Evolutionary conservation across 2,888 invertebrate genomes (phyloP).

Genomic region (Macrosiphum euphorbiae): DNA sequence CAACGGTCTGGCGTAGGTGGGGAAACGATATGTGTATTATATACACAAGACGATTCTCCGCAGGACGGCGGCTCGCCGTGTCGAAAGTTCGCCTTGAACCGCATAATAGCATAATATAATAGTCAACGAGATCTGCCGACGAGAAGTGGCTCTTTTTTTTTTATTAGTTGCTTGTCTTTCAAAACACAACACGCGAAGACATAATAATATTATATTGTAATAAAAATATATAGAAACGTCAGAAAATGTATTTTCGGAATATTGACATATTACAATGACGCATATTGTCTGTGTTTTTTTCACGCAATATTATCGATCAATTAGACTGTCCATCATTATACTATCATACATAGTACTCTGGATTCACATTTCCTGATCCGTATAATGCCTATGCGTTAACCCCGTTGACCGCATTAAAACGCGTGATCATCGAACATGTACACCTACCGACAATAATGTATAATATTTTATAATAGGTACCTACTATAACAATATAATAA

Average conservation of each 20-base stretch:
- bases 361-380: conserved; percentile 47
- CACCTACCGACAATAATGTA: background rate
- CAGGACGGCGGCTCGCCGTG: conserved; percentile 30
- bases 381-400: background rate
- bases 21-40: conserved; percentile 40
- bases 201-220: background rate
- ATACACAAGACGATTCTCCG: background rate
- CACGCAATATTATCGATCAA: conserved; percentile 17
- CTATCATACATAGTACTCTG: background rate
- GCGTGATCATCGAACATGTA: background rate
- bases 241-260: background rate
- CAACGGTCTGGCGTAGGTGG: conserved; percentile 48
- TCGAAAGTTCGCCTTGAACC: conserved; percentile 63
- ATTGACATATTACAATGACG: background rate
- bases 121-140: conserved; percentile 30
- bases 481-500: background rate
- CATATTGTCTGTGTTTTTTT: conserved; percentile 18
- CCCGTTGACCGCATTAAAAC: background rate
- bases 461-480: background rate
- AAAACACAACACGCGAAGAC: background rate
- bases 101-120: conserved; percentile 5
- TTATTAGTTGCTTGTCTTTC: conserved; percentile 26
- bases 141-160: conserved; percentile 1
- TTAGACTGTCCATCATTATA: conserved; percentile 34
- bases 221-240: background rate